A percentile compares a stretch with the other conserved stretches of the same genome.
Evolutionary conservation across 2,113 vertebrate species (phyloP).

Genomic region (Corythoichthys haematopterus): DNA sequence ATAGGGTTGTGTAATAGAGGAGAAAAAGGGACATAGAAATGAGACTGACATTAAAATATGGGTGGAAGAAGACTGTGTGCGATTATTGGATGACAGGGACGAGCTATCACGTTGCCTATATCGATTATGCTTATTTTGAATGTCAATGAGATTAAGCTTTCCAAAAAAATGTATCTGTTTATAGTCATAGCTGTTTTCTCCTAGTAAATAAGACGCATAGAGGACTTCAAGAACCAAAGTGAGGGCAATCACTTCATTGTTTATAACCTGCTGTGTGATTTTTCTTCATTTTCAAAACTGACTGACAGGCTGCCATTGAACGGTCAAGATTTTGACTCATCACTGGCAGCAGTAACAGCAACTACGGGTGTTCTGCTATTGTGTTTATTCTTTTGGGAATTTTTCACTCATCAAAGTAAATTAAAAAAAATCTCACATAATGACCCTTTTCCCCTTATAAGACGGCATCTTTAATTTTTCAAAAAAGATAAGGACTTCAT

Average conservation of each 20-base stretch:
- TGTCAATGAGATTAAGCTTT: constrained; percentile 44
- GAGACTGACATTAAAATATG: constrained; percentile 18
- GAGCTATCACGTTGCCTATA: constrained; percentile 64
- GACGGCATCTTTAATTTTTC: neutral
- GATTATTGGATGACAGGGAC: constrained; percentile 59
- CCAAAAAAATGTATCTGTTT: constrained; percentile 32
- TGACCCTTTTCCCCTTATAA: neutral
- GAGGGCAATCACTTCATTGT: constrained; percentile 35
- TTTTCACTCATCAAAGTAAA: too few species aligned
- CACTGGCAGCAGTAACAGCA: too few species aligned
- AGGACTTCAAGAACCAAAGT: constrained; percentile 64
- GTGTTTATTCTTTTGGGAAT: too few species aligned
- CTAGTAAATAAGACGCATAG: constrained; percentile 52
- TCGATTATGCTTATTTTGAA: constrained; percentile 36
- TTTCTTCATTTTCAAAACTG: neutral
- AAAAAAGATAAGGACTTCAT: neutral
- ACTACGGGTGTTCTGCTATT: too few species aligned
- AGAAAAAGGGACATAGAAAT: neutral
- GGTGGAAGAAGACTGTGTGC: constrained; percentile 33
- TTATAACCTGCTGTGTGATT: neutral
- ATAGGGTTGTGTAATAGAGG: constrained; percentile 34
- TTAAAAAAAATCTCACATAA: neutral
- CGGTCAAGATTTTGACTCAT: too few species aligned
- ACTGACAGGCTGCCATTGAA: neutral
- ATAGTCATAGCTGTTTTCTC: constrained; percentile 64